Conservation (phyloP, 2,888 invertebrate species). For the Aplocera efformata region DNA sequence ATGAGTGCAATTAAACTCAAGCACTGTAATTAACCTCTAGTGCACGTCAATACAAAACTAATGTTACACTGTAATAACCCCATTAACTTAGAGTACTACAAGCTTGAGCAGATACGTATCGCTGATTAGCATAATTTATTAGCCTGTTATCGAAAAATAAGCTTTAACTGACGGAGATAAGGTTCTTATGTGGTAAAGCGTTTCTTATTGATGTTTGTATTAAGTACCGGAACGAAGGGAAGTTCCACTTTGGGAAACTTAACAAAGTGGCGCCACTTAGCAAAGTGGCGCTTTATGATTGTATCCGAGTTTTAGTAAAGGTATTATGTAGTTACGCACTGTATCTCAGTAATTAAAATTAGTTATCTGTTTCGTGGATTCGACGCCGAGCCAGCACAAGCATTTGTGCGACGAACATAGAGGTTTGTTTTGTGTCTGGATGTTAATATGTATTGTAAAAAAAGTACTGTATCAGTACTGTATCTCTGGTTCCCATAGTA, state of each 20-base stretch:
- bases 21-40: constrained; percentile 1
- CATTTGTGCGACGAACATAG: too few relatives aligned
- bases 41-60: constrained; percentile 4
- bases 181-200: not conserved
- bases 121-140: constrained; percentile 1
- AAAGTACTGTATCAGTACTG: too few relatives aligned
- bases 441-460: too few relatives aligned
- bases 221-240: not conserved
- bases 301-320: too few relatives aligned
- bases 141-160: not conserved
- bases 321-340: too few relatives aligned
- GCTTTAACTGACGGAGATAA: not conserved
- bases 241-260: not conserved
- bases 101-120: not conserved
- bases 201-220: not conserved
- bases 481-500: too few relatives aligned
- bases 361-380: too few relatives aligned
- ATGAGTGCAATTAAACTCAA: constrained; percentile 4
- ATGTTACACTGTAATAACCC: constrained; percentile 1
- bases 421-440: too few relatives aligned
- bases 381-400: too few relatives aligned
- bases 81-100: not conserved
- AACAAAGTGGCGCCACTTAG: too few relatives aligned
- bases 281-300: too few relatives aligned
- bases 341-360: too few relatives aligned